Conservation (phyloP, 2,888 invertebrate genomes). For the Macrosoma leucophasiata region DNA sequence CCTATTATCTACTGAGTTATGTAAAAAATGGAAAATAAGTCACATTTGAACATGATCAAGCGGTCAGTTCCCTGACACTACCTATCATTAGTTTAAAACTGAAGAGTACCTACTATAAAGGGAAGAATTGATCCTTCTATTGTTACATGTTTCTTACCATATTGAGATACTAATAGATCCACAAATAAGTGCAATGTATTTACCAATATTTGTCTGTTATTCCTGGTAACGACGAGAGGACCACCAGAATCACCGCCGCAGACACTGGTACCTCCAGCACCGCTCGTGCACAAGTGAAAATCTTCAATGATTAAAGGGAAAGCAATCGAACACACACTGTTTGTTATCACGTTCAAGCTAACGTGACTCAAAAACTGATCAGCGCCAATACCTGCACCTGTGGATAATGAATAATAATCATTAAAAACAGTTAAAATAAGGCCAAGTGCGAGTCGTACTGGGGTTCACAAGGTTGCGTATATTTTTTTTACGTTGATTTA, state of each 20-base stretch:
- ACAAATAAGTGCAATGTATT: slow-evolving; percentile 16
- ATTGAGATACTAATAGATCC: too few species aligned
- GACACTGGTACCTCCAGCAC: slow-evolving; percentile 35
- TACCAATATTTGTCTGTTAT: slow-evolving; percentile 34
- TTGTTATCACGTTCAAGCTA: slow-evolving; percentile 38
- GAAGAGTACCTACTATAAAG: too few species aligned
- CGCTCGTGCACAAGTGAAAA: slow-evolving; percentile 40
- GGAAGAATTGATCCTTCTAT: not conserved
- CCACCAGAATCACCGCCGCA: slow-evolving; percentile 45
- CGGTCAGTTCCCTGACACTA: too few species aligned
- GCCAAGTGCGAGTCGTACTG: too few species aligned
- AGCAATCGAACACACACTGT: slow-evolving; percentile 32
- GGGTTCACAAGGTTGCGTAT: too few species aligned
- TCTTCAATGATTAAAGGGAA: slow-evolving; percentile 33
- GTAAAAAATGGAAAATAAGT: too few species aligned
- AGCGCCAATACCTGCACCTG: slow-evolving; percentile 32
- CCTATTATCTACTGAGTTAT: too few species aligned
- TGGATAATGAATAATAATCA: too few species aligned
- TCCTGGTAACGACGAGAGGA: slow-evolving; percentile 32
- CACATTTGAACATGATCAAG: too few species aligned
- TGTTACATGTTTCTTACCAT: slow-evolving; percentile 1
- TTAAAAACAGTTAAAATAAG: too few species aligned
- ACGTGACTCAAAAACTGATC: slow-evolving; percentile 33
- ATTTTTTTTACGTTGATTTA: too few species aligned
- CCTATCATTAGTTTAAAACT: too few species aligned